Conservation (phyloP, 2,113 vertebrate genomes). For the Etheostoma cragini region DNA sequence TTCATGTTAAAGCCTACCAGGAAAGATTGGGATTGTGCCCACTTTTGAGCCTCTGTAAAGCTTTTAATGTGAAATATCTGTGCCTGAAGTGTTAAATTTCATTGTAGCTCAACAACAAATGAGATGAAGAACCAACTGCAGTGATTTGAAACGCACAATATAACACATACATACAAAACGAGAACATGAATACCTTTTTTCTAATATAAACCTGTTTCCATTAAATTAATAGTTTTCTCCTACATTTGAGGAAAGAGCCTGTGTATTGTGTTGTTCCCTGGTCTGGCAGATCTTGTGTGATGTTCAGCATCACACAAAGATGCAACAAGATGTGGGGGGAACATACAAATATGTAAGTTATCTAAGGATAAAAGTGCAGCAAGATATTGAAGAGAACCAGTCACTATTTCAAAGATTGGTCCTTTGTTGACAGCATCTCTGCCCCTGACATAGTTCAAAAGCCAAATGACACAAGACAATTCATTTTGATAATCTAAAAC, state of each 20-base stretch:
- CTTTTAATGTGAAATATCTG: not conserved
- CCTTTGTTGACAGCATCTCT: not conserved
- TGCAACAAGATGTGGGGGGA: not conserved
- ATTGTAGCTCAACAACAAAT: not conserved
- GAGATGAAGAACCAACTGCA: not conserved
- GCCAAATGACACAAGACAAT: not conserved
- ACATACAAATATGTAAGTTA: not conserved
- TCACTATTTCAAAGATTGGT: not conserved
- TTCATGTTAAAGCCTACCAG: not conserved
- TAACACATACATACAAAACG: not conserved
- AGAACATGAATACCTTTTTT: not conserved
- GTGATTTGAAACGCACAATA: not conserved
- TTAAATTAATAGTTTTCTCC: no score
- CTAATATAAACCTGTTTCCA: not conserved
- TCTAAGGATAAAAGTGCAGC: constrained; percentile 1
- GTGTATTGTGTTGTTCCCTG: not conserved
- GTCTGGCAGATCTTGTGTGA: no score
- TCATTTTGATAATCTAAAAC: not conserved
- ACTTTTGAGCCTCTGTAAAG: not conserved
- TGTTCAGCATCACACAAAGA: constrained; percentile 5
- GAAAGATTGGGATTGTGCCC: not conserved
- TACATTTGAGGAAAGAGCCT: no score
- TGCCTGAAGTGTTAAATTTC: not conserved
- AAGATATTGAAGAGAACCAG: not conserved
- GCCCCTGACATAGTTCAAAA: not conserved